phyloP scores from a whole-genome alignment of 1,140 invertebrate species.

The Bombus superbus region DNA sequence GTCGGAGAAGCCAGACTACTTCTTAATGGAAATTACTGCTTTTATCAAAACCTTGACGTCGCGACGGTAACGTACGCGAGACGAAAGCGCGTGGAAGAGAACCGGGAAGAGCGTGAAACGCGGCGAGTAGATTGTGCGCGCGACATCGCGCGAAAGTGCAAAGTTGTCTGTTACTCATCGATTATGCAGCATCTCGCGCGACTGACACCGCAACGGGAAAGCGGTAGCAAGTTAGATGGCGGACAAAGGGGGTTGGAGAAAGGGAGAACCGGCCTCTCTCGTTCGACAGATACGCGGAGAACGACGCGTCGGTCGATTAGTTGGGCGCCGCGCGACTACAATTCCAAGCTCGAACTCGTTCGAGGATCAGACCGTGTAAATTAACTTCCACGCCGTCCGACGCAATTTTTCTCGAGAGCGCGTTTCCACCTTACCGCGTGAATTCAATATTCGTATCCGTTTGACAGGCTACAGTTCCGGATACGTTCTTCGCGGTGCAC shows the following conservation, averaged over 20 bases:
- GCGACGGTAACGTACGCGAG: neutral
- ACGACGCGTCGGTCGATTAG: neutral
- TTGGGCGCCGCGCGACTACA: neutral
- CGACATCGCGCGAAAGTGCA: slow-evolving; percentile 53
- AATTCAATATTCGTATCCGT: slow-evolving; percentile 7
- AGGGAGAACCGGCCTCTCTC: neutral
- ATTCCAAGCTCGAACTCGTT: neutral
- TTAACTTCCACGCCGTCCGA: neutral
- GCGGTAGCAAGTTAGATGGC: neutral
- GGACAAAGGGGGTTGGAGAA: neutral
- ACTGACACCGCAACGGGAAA: slow-evolving; percentile 19
- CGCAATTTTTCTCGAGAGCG: neutral
- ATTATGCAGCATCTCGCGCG: slow-evolving; percentile 47
- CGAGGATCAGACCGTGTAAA: slow-evolving; percentile 2
- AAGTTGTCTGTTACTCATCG: slow-evolving; percentile 55
- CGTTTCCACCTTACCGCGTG: neutral
- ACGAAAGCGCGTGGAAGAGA: neutral
- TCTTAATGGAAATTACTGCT: slow-evolving; percentile 49
- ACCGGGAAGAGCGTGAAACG: no score
- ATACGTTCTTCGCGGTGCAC: neutral
- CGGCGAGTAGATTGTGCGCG: slow-evolving; percentile 39
- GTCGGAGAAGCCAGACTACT: neutral
- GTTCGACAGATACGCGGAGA: neutral
- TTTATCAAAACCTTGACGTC: slow-evolving; percentile 35
- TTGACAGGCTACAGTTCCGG: neutral